Evolutionary conservation across 2,797 vertebrate genomes (phyloP).

Genomic region (Scolopax bukidnonensis): DNA sequence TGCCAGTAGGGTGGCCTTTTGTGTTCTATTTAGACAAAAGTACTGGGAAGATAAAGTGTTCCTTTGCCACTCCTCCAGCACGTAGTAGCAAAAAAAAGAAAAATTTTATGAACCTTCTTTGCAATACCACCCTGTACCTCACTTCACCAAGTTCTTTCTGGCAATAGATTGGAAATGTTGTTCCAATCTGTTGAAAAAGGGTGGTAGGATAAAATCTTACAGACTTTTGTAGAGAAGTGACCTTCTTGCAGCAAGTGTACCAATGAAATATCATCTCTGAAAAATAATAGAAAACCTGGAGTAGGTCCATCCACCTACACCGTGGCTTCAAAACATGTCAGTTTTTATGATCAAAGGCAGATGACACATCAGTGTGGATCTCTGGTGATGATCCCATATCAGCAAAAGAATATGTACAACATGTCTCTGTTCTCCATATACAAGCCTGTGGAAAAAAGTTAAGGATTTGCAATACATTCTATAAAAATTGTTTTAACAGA

Average conservation of each 20-base stretch:
- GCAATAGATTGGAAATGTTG: not conserved
- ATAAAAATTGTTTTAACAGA: not conserved
- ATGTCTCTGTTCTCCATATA: not conserved
- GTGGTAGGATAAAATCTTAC: not conserved
- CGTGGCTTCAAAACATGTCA: not conserved
- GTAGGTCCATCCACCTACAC: not conserved
- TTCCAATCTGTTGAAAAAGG: not conserved
- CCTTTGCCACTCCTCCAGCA: not conserved
- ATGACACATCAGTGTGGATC: not conserved
- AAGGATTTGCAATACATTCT: not conserved
- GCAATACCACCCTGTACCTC: not conserved
- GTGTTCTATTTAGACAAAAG: not conserved
- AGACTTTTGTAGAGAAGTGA: not conserved
- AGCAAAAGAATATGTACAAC: not conserved
- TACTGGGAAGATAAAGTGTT: not conserved
- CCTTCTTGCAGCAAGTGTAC: not conserved
- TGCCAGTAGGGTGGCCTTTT: not conserved
- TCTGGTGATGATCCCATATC: not conserved
- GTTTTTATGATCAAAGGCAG: not conserved
- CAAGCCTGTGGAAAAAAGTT: not conserved
- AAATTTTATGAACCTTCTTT: not conserved
- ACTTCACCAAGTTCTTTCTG: not conserved
- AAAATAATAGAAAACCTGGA: not conserved
- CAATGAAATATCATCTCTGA: not conserved
- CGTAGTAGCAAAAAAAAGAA: not conserved